These are phyloP conservation scores for Trachythela sp. DNA, from an alignment of 64 coral and sea anemone genomes.

Conservation along the genomic window DNA sequence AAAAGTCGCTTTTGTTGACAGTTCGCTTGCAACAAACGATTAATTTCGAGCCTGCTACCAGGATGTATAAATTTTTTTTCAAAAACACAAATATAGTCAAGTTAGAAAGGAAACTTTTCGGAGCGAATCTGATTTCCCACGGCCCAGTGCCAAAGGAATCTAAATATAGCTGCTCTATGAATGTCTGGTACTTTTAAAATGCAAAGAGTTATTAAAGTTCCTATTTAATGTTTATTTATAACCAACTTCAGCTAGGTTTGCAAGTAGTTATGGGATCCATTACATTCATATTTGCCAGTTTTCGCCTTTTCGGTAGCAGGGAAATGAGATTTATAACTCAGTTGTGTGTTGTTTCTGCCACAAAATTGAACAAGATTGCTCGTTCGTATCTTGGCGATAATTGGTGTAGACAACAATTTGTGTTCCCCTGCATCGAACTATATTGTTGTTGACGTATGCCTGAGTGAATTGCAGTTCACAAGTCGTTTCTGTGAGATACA, in stretches of 20 bases:
- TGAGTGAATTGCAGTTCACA: slow-evolving; percentile 1
- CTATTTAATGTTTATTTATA: too few species aligned
- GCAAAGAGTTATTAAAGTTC: not conserved
- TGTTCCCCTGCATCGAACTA: not conserved
- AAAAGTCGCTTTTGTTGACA: not conserved
- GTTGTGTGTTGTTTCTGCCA: not conserved
- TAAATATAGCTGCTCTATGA: not conserved
- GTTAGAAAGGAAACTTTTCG: not conserved
- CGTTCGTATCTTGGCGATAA: not conserved
- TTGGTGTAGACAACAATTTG: slow-evolving; percentile 9
- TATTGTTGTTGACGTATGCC: not conserved
- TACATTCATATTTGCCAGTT: too few species aligned
- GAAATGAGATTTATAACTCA: not conserved
- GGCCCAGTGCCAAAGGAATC: not conserved
- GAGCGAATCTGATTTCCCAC: slow-evolving; percentile 1
- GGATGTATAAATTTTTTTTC: too few species aligned
- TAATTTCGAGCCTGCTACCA: not conserved
- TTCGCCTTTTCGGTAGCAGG: not conserved
- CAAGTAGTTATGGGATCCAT: too few species aligned
- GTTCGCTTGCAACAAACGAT: not conserved
- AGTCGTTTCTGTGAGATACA: not conserved
- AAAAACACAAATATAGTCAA: too few species aligned
- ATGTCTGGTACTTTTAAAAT: not conserved
- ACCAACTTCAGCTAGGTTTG: too few species aligned
- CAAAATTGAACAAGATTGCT: not conserved